phyloP scores from a whole-genome alignment of 1,140 invertebrate genomes.

The Drosophila kikkawai region DNA sequence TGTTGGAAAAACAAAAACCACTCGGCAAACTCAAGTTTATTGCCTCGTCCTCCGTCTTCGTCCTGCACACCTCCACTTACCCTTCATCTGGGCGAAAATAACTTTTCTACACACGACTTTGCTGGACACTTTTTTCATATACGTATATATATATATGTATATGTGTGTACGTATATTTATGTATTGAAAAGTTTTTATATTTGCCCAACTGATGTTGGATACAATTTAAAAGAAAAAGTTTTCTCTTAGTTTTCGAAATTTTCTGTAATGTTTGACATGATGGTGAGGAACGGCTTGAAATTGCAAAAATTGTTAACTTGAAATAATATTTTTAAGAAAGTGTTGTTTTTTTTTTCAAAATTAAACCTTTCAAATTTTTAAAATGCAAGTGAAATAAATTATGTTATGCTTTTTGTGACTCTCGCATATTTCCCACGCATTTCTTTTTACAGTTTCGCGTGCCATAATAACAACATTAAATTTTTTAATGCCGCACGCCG shows the following conservation, averaged over 20 bases:
- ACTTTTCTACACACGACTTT: slow-evolving; percentile 54
- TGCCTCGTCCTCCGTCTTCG: slow-evolving; percentile 45
- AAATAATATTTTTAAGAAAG: neutral
- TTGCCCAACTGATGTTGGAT: slow-evolving; percentile 53
- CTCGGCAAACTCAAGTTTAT: slow-evolving; percentile 74
- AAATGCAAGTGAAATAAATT: slow-evolving; percentile 10
- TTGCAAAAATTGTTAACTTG: slow-evolving; percentile 1
- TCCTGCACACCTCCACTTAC: slow-evolving; percentile 10
- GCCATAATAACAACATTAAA: slow-evolving; percentile 63
- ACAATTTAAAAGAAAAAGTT: slow-evolving; percentile 46
- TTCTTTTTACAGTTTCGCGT: slow-evolving; percentile 21
- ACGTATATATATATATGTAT: slow-evolving; percentile 5
- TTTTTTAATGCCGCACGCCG: slow-evolving; percentile 58
- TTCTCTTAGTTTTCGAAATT: slow-evolving; percentile 39
- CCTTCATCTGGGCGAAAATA: slow-evolving; percentile 16
- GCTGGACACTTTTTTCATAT: slow-evolving; percentile 52
- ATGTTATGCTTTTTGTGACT: slow-evolving; percentile 8
- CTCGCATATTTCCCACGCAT: slow-evolving; percentile 24
- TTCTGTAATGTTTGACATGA: slow-evolving; percentile 52
- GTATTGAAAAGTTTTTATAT: slow-evolving; percentile 70
- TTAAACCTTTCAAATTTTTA: neutral
- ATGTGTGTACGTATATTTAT: slow-evolving; percentile 18
- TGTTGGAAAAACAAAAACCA: slow-evolving; percentile 53
- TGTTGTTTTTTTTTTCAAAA: neutral
- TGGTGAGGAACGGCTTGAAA: slow-evolving; percentile 26